Base-by-base conservation (phyloP, 53 echinoderm and acorn worm species). In the Holothuria leucospilota region DNA sequence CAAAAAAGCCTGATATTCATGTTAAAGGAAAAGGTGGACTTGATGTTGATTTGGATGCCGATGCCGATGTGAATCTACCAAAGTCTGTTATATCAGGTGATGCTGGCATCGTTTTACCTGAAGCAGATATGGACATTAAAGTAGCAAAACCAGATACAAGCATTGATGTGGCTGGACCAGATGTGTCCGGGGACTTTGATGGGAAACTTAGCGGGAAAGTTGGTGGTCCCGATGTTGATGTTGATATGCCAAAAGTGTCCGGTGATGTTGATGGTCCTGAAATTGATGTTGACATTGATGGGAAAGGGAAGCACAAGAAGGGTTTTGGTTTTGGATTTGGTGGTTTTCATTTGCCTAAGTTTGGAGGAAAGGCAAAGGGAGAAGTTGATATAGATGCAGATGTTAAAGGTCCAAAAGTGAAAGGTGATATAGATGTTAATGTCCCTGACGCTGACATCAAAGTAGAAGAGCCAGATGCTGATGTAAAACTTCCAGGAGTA, bases 41-140 rank as follows among this genome's bases (percentile, higher is more conserved):
- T 38, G 88, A 69, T 75, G 88, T 82, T 26, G 90, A 90, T 63
- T 28, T 69, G 64, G 86, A 90, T 71, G 51, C 81, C 20, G 86
- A 86, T 29, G 89, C 81, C 58, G 93, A 89, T 87, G 78, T 89
- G 16, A 61, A 78, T 81, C 20, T 89, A 39, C 91, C 94, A 51
- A 71, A 80, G 62, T 92, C 82, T 40, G 91, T 59, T 24, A 49
- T 85, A 64, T 59, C 69, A 41, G 84, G 66, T 39, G 85, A 69
- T 87, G 82, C 59, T 67, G 87, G 68, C 5, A 51, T 23, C 25
- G 80, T 69, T 26, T 21, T 91, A 70, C 83, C 82, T 13, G 74
- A 74, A 20, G 81, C 49, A 21, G 87, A 67, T 6, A 52, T 64
- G 41, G 85, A 89, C 62, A 77, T 85, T 24, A 78, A 87, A 49